phyloP scores from a whole-genome alignment of 2,888 invertebrate species.

The Mimas tiliae region DNA sequence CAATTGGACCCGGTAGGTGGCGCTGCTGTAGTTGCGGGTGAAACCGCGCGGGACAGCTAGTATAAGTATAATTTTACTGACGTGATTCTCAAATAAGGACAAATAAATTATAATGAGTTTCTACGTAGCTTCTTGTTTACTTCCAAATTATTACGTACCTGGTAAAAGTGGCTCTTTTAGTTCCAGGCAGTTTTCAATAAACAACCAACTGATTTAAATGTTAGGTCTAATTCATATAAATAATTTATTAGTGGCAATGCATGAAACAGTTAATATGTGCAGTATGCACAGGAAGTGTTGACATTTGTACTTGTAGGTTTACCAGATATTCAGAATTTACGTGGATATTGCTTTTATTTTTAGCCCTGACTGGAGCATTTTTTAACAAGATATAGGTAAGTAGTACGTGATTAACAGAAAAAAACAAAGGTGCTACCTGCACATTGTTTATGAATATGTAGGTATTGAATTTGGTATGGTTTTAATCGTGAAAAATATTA shows the following conservation, averaged over 20 bases:
- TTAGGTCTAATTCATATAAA: background rate
- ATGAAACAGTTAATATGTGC: too few species aligned
- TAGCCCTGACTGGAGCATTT: too few species aligned
- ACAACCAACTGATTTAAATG: background rate
- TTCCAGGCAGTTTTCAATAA: background rate
- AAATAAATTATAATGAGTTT: background rate
- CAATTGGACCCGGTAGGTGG: too few species aligned
- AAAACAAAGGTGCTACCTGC: too few species aligned
- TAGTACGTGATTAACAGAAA: too few species aligned
- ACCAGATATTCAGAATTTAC: background rate
- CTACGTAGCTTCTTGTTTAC: background rate
- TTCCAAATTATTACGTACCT: background rate
- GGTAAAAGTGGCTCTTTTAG: background rate
- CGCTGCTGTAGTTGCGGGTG: too few species aligned
- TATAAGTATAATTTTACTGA: too few species aligned
- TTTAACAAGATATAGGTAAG: too few species aligned
- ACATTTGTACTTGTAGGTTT: slow-evolving; percentile 12
- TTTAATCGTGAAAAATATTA: background rate
- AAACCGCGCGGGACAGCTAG: too few species aligned
- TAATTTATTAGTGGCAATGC: slow-evolving; percentile 12
- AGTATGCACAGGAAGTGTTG: slow-evolving; percentile 11
- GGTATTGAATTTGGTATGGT: too few species aligned
- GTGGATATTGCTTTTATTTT: background rate
- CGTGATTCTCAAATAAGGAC: background rate
- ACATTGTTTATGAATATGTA: too few species aligned